A percentile compares a stretch with the other conserved stretches of the same genome.
Conservation (phyloP, 2,888 invertebrate genomes). For the Oxyteleia sp. region DNA sequence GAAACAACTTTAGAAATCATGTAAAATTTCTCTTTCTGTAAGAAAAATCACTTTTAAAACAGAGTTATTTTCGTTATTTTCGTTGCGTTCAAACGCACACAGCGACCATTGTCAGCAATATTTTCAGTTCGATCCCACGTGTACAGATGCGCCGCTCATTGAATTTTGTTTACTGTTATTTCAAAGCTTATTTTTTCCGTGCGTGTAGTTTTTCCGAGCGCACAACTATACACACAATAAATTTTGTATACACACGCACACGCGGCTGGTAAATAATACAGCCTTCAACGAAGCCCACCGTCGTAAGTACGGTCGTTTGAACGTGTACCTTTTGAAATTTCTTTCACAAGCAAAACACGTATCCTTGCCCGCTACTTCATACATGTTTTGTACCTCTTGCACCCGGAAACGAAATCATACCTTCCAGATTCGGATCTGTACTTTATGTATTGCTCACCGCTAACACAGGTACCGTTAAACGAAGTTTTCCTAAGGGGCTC, state of each 20-base stretch:
- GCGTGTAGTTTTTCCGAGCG: background rate
- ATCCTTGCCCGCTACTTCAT: slow-evolving; percentile 68
- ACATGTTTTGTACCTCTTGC: slow-evolving; percentile 77
- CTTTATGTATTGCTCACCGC: slow-evolving; percentile 55
- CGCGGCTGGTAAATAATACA: slow-evolving; percentile 26
- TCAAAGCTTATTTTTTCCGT: background rate
- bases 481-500: slow-evolving; percentile 21
- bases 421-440: slow-evolving; percentile 65
- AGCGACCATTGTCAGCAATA: no score
- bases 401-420: slow-evolving; percentile 46
- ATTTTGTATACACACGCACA: no score
- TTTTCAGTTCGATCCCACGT: background rate
- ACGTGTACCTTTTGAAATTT: slow-evolving; percentile 68
- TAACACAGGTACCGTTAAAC: slow-evolving; percentile 22
- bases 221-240: background rate
- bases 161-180: no score
- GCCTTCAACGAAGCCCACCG: slow-evolving; percentile 71
- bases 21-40: no score
- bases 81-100: no score
- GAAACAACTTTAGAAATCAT: no score
- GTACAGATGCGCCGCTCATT: background rate
- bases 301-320: slow-evolving; percentile 76
- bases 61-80: no score
- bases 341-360: slow-evolving; percentile 79
- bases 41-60: no score